Conservation (phyloP, 2,113 vertebrate species). For the Crotalus helleri region DNA sequence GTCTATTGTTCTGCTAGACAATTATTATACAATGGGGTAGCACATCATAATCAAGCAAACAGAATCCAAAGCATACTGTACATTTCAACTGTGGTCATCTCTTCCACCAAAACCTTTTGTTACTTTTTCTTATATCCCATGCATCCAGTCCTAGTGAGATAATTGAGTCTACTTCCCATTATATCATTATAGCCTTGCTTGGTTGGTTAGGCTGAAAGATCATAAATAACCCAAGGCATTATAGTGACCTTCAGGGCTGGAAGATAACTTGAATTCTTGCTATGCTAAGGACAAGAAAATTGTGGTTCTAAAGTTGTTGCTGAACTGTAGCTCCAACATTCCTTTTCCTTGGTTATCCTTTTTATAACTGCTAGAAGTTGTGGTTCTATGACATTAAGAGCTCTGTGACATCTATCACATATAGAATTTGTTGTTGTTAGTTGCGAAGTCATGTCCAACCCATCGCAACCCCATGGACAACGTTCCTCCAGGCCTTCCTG, state of each 20-base stretch:
- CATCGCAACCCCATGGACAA: no score
- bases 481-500: no score
- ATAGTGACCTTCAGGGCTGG: background rate
- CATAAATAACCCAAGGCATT: background rate
- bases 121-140: background rate
- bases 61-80: background rate
- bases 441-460: no score
- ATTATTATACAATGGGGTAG: background rate
- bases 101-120: background rate
- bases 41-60: background rate
- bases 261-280: background rate
- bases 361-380: background rate
- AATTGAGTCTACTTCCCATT: background rate
- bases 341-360: background rate
- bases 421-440: no score
- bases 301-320: background rate
- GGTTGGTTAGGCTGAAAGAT: background rate
- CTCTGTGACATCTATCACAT: background rate
- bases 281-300: background rate
- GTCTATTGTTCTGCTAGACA: background rate
- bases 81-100: background rate
- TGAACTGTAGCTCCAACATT: background rate
- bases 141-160: background rate
- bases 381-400: background rate
- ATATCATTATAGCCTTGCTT: background rate